Percentiles rank a stretch among this genome's conserved stretches.
phyloP scores from a whole-genome alignment of 2,797 vertebrate genomes.

The Mergus octosetaceus region DNA sequence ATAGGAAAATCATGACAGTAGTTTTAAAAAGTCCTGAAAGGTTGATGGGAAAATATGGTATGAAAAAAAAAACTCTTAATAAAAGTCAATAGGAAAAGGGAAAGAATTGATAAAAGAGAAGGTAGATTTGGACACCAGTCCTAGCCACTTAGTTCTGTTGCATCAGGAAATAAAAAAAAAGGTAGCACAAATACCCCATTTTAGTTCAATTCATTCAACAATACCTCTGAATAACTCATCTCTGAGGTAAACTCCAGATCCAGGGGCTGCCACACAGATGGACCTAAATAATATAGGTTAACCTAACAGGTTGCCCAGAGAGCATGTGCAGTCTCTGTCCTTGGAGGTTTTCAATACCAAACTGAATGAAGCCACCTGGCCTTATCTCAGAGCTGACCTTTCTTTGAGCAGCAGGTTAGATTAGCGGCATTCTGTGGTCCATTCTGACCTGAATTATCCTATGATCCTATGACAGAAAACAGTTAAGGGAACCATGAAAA shows the following conservation, averaged over 20 bases:
- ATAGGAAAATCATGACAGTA: background rate
- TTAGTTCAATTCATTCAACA: background rate
- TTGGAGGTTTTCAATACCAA: background rate
- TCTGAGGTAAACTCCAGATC: background rate
- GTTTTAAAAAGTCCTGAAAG: background rate
- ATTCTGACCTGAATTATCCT: background rate
- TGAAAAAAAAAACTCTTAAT: background rate
- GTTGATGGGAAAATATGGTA: background rate
- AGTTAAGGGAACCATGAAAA: background rate
- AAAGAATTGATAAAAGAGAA: background rate
- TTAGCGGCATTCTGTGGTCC: background rate
- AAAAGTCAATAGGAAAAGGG: background rate
- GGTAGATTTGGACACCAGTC: background rate
- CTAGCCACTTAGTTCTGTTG: background rate
- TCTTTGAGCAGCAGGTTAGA: background rate
- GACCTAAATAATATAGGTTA: background rate
- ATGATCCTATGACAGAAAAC: background rate
- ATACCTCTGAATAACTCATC: background rate
- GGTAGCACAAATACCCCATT: background rate
- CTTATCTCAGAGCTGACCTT: background rate
- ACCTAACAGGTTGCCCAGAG: background rate
- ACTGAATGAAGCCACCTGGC: background rate
- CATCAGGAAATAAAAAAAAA: background rate
- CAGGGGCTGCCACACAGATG: background rate
- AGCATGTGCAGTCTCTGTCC: background rate